Base-by-base conservation (phyloP, 2,888 invertebrate genomes). In the Fragum sueziense region DNA sequence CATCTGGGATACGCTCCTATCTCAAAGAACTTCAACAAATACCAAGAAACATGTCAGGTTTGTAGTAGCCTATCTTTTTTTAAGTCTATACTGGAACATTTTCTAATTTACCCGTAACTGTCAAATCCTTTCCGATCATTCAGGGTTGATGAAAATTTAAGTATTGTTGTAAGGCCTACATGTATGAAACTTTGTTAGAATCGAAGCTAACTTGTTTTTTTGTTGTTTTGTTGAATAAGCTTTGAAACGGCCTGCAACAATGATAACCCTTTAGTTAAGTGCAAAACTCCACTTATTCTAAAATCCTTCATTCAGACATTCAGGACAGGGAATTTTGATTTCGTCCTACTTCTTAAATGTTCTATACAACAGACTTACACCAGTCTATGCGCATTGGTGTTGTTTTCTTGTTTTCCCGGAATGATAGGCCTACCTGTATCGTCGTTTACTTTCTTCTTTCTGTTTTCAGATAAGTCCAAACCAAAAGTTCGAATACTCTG, bases 401-500 rank as follows among this genome's bases (percentile, higher is more conserved):
- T n/a, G n/a, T n/a, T n/a, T n/a, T n/a, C n/a, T n/a, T n/a, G n/a
- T n/a, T n/a, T n/a, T n/a, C n/a, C n/a, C n/a, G n/a, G n/a, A n/a
- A n/a, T n/a, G n/a, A n/a, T n/a, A 52, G 4, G n/a, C 52, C 52
- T 20, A 11, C 20, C 6, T 52, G 22, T 11, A 52, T 20, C 4
- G 20, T 52, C 7, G 20, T 52, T 52, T 29, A 57, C 6, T 20
- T 11, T 31, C 20, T 11, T 9, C 33, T 33, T 2, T 61, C n/a
- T 61, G n/a, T 33, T 33, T 61, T 65, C 22, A 65, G 65, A 65
- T 11, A 41, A 37, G 20, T 20, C 14, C 47, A 57, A 34, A 71
- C 27, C n/a, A 4, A 96, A 96, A 87, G 96, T 99, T 51, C 95
- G 97, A 71, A 96, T 99, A 0, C 94, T 99, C 0, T 99, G 99